Evolutionary conservation across 2,888 invertebrate species (phyloP).

Genomic region (Drosophila pseudotalamancana): DNA sequence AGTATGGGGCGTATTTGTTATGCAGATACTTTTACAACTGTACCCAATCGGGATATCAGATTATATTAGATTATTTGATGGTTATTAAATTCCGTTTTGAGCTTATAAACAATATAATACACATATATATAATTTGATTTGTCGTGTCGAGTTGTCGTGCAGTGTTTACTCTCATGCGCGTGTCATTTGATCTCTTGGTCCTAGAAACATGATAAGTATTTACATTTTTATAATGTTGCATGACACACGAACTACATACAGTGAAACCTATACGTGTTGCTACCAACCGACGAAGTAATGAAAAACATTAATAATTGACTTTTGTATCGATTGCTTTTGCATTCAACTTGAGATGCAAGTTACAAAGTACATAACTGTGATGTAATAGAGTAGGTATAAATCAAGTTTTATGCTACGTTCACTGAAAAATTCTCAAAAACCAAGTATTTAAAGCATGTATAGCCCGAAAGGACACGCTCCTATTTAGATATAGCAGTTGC

Average conservation of each 20-base stretch:
- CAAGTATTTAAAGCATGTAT: too few species aligned
- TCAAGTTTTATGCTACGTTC: too few species aligned
- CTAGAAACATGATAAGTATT: constrained; percentile 41
- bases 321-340: constrained; percentile 22
- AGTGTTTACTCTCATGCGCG: constrained; percentile 18
- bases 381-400: too few species aligned
- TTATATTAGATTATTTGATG: constrained; percentile 16
- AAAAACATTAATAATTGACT: neutral
- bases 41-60: constrained; percentile 9
- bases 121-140: constrained; percentile 33
- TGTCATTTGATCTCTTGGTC: constrained; percentile 51
- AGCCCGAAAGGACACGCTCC: too few species aligned
- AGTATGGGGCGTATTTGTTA: neutral
- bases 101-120: too few species aligned
- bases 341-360: neutral
- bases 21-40: too few species aligned
- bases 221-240: constrained; percentile 46
- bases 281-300: constrained; percentile 21
- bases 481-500: too few species aligned
- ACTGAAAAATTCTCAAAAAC: too few species aligned
- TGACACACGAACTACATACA: constrained; percentile 42
- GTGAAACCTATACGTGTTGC: constrained; percentile 35
- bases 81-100: constrained; percentile 7
- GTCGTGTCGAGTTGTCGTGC: constrained; percentile 22
- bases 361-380: too few species aligned